Evolutionary conservation across 2,888 invertebrate species (phyloP), one percentile per base, ranked within the genome.

Genomic region (Piscicola geometra): DNA sequence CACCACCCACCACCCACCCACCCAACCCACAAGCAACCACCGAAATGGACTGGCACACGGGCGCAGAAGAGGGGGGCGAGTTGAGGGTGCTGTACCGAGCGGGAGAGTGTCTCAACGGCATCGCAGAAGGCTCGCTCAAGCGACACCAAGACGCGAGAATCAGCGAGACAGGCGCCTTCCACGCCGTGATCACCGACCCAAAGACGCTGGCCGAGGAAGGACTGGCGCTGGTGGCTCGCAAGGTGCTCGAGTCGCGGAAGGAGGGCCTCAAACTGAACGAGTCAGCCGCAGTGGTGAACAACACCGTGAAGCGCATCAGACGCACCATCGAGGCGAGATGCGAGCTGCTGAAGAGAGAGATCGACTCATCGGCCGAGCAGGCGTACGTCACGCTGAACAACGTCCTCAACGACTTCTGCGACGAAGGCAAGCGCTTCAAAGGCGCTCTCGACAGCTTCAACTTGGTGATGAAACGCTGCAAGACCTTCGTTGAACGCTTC

Each of bases 181-280:
- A 21, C 50, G 21, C 50, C 50, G 9, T 47, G 12, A 47, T 47
- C 50, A 47, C 9, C n/a, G 25, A 56, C n/a, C n/a, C 9, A 9
- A 56, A 15, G 12, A 56, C 3, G 3, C n/a, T 56, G 60, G 60
- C 60, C 5, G 60, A 56, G n/a, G 60, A 56, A 25, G 60, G 60
- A 25, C 60, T 56, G 25, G 60, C 12, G n/a, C 9, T 56, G 3
- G 60, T 56, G 5, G 60, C 60, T 56, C 5, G 25, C 3, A 56
- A 56, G 60, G 60, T 56, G 60, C n/a, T 56, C 3, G 60, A 56
- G n/a, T 56, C 60, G 25, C 9, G n/a, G 60, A 5, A 21, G 5
- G 60, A 56, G n/a, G 25, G 60, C 25, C 60, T 56, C 60, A 56
- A 56, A n/a, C 60, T 56, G 60, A 56, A 56, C n/a, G 60, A 56